Conservation (phyloP, 2,797 vertebrate species). For the Halcyon badia region DNA sequence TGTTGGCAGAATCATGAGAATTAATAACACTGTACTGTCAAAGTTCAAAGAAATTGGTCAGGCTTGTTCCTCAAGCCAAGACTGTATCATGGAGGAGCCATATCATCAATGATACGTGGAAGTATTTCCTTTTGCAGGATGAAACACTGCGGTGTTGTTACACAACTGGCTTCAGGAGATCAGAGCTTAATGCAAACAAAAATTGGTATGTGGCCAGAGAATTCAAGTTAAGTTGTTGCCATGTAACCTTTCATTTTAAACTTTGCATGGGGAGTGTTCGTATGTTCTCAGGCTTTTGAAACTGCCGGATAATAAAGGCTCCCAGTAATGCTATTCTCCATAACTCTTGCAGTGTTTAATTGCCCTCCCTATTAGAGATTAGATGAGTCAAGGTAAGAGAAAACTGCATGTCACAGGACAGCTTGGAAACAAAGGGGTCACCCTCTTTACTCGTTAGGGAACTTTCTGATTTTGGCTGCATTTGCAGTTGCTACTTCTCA, state of each 20-base stretch:
- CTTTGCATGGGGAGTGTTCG: not conserved
- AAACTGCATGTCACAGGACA: not conserved
- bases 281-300: not conserved
- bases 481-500: not conserved
- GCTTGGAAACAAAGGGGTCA: not conserved
- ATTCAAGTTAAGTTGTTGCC: not conserved
- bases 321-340: not conserved
- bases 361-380: not conserved
- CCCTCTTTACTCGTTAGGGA: not conserved
- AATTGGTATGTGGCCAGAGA: not conserved
- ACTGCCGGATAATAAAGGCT: not conserved
- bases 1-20: not conserved
- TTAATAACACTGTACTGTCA: not conserved
- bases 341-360: not conserved
- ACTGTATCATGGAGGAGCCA: not conserved
- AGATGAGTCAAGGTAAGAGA: not conserved
- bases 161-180: not conserved
- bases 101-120: rapidly evolving
- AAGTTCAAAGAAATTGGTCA: not conserved
- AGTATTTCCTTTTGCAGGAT: not conserved
- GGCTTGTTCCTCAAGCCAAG: not conserved
- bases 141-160: not conserved
- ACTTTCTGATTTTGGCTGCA: not conserved
- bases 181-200: not conserved
- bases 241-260: not conserved